phyloP scores from a whole-genome alignment of 2,797 vertebrate genomes.

The Sebastes iracundus region DNA sequence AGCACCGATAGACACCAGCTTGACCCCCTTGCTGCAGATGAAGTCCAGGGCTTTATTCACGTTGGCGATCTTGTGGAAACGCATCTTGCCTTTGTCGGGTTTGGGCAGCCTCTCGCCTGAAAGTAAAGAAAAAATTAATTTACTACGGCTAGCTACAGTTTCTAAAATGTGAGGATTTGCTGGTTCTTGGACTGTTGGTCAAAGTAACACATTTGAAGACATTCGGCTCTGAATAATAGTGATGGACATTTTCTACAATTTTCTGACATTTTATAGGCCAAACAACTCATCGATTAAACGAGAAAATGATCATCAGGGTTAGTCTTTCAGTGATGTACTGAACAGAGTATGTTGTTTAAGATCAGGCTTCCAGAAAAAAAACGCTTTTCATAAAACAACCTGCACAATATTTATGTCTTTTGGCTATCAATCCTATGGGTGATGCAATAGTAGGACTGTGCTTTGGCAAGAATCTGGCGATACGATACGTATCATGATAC shows the following conservation, averaged over 20 bases:
- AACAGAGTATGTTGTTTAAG: neutral
- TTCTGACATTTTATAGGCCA: neutral
- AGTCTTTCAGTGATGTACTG: neutral
- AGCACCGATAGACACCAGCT: constrained; percentile 92
- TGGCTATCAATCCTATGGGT: neutral
- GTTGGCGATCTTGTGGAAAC: constrained; percentile 94
- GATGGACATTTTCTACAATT: neutral
- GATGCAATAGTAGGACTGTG: no score
- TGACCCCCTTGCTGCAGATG: constrained; percentile 94
- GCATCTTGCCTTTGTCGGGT: constrained; percentile 95
- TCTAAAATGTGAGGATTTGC: neutral
- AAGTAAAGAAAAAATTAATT: neutral
- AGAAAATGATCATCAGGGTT: neutral
- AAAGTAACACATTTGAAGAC: no score
- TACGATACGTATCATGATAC: no score
- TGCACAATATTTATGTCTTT: neutral
- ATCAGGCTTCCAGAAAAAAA: neutral
- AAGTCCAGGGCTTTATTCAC: constrained; percentile 94
- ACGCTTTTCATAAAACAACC: neutral
- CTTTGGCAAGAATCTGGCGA: no score
- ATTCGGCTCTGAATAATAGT: no score
- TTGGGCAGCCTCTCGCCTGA: constrained; percentile 91
- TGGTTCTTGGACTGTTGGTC: neutral
- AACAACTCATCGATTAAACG: neutral
- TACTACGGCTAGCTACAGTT: neutral